Base-by-base conservation (phyloP, 2,888 invertebrate species). In the Tenthredo distinguenda region DNA sequence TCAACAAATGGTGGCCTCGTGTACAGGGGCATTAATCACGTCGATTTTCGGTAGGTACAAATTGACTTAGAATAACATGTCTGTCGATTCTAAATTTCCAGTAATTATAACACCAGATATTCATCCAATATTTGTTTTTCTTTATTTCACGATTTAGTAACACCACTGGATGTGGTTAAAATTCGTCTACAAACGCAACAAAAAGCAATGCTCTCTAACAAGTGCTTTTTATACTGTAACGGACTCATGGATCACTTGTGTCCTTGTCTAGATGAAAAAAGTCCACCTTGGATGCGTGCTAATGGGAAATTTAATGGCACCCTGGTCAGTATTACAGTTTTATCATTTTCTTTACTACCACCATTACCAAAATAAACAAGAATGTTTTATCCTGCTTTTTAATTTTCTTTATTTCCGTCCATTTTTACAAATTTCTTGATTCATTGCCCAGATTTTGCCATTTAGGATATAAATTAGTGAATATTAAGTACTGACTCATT, bases 111-210 rank as follows among this genome's bases (percentile, higher is more conserved):
- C 74, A 82, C 58, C 50, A 34, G 9, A 31, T 85, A 72, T 85
- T 40, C 72, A 37, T 62, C 84, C 40, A 31, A 37, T 77, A 21
- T 71, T 50, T 15, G 31, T 34, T 79, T 62, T 50, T 15, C n/a
- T 26, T 79, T 68, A 58, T 58, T n/a, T 43, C 26, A 34, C 18
- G 31, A 83, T 87, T 71, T 93, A 99, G 99, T 99, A 94, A 99
- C 99, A 0, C 99, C 99, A 0, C 94, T 99, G 88, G 99, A 99
- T 95, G 99, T 99, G n/a, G 98, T 99, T 0, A 99, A 99, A 95
- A 99, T 99, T 87, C 96, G 99, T 79, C 95, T 99, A 65, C 99
- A 99, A 94, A 96, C 98, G 2, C 99, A 99, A 93, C 97, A 98
- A 91, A 98, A 98, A 90, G 96, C 97, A 0, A 93, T 97, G 89